These are phyloP conservation scores for Calliphora vomitoria DNA, from an alignment of 2,888 invertebrate genomes.

Conservation along the genomic window DNA sequence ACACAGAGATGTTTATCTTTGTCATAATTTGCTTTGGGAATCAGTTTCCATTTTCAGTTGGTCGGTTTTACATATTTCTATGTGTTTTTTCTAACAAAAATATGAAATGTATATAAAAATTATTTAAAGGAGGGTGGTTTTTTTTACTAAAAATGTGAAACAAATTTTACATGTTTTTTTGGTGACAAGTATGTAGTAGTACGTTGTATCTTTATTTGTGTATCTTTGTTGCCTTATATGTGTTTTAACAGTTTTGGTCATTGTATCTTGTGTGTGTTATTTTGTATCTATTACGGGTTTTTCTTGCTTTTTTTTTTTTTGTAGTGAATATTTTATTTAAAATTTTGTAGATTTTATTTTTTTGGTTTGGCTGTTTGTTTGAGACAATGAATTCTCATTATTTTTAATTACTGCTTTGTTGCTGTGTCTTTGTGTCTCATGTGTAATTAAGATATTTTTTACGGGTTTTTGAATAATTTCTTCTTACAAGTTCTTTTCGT, in stretches of 20 bases:
- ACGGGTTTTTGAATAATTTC: constrained; percentile 59
- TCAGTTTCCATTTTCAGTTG: constrained; percentile 73
- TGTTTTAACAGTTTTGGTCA: constrained; percentile 56
- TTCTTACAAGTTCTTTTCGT: constrained; percentile 52
- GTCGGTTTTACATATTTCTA: neutral
- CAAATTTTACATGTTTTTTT: constrained; percentile 24
- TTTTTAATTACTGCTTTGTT: constrained; percentile 76
- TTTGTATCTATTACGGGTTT: constrained; percentile 57
- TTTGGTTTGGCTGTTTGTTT: constrained; percentile 35
- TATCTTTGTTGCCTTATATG: constrained; percentile 34
- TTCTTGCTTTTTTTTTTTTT: constrained; percentile 9
- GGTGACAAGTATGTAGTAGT: constrained; percentile 59
- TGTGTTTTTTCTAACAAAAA: constrained; percentile 1
- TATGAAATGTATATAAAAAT: neutral
- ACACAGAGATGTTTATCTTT: constrained; percentile 79
- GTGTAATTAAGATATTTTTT: constrained; percentile 73
- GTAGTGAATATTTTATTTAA: constrained; percentile 31
- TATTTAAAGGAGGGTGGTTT: constrained; percentile 43
- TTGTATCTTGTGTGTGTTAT: constrained; percentile 40
- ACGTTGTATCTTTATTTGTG: constrained; percentile 35
- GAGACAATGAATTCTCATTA: constrained; percentile 79
- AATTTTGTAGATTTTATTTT: constrained; percentile 48
- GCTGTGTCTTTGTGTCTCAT: constrained; percentile 64
- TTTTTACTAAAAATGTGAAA: neutral
- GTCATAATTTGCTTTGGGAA: constrained; percentile 82